These are phyloP conservation scores for Penaeus vannamei DNA, from an alignment of 1,140 invertebrate genomes.

Conservation along the genomic window DNA sequence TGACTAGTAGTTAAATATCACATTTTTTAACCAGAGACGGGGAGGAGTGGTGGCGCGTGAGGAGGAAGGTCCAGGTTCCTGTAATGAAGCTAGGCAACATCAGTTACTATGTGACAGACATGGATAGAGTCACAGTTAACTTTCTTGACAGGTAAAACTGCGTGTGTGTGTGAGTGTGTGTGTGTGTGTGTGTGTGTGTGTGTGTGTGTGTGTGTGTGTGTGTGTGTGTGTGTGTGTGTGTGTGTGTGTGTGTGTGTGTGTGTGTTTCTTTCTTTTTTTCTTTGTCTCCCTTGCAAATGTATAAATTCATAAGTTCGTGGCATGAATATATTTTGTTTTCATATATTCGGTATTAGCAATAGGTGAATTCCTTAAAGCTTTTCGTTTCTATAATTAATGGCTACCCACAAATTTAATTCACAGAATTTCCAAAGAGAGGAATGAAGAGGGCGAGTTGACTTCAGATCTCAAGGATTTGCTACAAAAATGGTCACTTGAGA, in stretches of 20 bases:
- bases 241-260: too few species aligned
- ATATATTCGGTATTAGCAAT: not conserved
- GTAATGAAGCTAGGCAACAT: constrained; percentile 48
- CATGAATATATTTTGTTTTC: not conserved
- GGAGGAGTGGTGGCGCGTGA: constrained; percentile 56
- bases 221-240: too few species aligned
- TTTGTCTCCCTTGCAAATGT: too few species aligned
- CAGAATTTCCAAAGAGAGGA: constrained; percentile 43
- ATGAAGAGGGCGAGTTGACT: constrained; percentile 41
- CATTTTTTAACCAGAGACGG: constrained; percentile 46
- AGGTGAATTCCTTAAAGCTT: not conserved
- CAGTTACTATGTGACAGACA: constrained; percentile 28
- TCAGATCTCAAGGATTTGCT: constrained; percentile 40
- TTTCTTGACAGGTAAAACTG: constrained; percentile 50
- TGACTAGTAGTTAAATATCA: too few species aligned
- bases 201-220: not conserved
- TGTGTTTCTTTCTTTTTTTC: not conserved
- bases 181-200: not conserved
- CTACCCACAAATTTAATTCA: not conserved
- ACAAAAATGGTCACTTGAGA: constrained; percentile 45
- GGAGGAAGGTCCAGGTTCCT: constrained; percentile 36
- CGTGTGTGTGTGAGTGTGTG: too few species aligned
- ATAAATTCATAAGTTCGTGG: too few species aligned
- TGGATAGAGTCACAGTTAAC: constrained; percentile 51
- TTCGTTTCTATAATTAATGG: not conserved